Conservation (phyloP, 2,113 vertebrate species). For the Cephalopterus ornatus region DNA sequence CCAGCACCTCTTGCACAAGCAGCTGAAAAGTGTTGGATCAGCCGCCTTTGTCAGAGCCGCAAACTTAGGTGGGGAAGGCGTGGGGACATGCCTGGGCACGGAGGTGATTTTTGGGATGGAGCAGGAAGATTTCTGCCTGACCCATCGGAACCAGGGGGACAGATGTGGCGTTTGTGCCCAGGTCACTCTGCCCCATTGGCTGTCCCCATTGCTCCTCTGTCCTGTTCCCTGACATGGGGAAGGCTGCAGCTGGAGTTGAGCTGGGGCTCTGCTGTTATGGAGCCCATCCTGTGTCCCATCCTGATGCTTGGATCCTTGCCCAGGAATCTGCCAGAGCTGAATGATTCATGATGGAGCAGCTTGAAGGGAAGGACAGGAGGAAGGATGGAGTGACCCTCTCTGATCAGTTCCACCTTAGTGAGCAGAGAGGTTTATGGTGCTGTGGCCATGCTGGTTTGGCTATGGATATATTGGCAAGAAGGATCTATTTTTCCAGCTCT, state of each 20-base stretch:
- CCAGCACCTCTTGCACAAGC: neutral
- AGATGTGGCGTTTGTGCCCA: neutral
- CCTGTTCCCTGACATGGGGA: neutral
- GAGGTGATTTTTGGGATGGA: neutral
- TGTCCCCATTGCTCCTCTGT: neutral
- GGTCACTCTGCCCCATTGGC: neutral
- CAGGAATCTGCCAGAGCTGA: neutral
- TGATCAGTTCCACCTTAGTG: neutral
- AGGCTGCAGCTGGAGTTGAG: neutral
- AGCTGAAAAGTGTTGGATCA: neutral
- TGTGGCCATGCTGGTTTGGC: neutral
- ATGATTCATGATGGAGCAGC: neutral
- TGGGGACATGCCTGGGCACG: neutral
- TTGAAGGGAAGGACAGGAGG: neutral
- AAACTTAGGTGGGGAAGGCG: neutral
- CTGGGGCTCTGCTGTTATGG: neutral
- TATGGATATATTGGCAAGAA: neutral
- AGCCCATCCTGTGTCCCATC: neutral
- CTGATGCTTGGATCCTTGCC: neutral
- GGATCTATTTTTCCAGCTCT: neutral
- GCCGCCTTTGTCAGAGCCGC: fast-evolving
- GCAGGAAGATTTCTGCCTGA: neutral
- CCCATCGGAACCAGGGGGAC: fast-evolving
- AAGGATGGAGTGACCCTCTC: neutral
- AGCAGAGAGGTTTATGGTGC: neutral